Base-by-base conservation (phyloP, 1,140 invertebrate species). In the Drosophila tsacasi region DNA sequence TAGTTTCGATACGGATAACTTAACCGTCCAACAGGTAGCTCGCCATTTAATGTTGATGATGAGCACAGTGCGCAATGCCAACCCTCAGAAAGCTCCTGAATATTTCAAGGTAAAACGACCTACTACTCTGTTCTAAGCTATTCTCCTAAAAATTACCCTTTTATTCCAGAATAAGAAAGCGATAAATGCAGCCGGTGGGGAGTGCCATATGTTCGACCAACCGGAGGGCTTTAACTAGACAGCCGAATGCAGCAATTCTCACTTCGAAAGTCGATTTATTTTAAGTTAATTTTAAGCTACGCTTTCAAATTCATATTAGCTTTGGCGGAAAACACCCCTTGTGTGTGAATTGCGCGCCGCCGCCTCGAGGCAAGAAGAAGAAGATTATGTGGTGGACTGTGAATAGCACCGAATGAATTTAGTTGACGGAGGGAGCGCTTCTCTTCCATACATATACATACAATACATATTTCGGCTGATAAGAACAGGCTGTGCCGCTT, bases 401-500 rank as follows among this genome's bases (percentile, higher is more conserved):
- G 84, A 89, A 81, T 84, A 78, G 21, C 81, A 73, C 50, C 25
- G 15, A 52, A 27, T 25, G 42, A 44, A 50, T 27, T 55, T 10
- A 68, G 47, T 64, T 58, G 32, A 59, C 47, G 13, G 17, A 32
- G 25, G 54, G 46, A 59, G 66, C 60, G 63, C 64, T 60, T 79
- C 73, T 65, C 66, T 68, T 47, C 21, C 46, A 15, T 50, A 49
- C 47, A 27, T 23, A 73, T 64, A n/a, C n/a, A 46, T 35, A 54
- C 21, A 30, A 68, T 72, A 77, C 71, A 71, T 65, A 79, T 72
- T 74, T 80, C 40, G 66, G 62, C 81, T 90, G 84, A 89, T 89
- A 89, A 87, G 84, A 83, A 74, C 67, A 81, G 72, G 72, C 68
- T 63, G 76, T 59, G 69, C 72, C 65, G 54, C 84, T 87, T 87